Evolutionary conservation across 2,113 vertebrate species (phyloP), one percentile per base, ranked within the genome.

Genomic region (Brachyhypopomus gauderio): DNA sequence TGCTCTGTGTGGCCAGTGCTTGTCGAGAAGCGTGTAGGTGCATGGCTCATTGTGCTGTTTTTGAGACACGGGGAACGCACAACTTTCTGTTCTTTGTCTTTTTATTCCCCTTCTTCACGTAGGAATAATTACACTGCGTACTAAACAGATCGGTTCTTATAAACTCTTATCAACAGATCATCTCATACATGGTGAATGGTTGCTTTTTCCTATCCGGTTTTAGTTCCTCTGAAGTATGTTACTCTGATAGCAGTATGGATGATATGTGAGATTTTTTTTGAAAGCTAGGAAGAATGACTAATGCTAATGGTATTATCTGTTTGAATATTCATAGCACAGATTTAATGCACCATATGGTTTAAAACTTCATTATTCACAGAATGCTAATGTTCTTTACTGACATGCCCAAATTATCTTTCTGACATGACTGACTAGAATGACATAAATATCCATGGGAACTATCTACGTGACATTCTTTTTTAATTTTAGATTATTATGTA

Each of bases 21-120:
- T 77, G 14, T 14, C 20, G n/a, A 19, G 27, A 22, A 14, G 75
- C 22, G 38, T 55, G 34, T 72, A 77, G 79, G 60, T 84, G 85
- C 82, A 84, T 84, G 85, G 19, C n/a, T 60, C 20, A n/a, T 58
- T 55, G 9, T 55, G 52, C 17, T 55, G 1, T 2, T 75, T 17
- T 82, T 83, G 75, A 75, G 27, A 55, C 48, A 76, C 60, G 38
- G 34, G 70, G 30, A 30, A 30, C 30, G 1, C 30, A 30, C 30
- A 30, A 79, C 9, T 60, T 22, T 11, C 72, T 71, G n/a, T 3
- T 79, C 77, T 38, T 30, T 72, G n/a, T 72, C 80, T 22, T 77
- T 41, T 48, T 72, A 77, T 34, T 8, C 41, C 41, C 41, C 52
- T 72, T 64, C 59, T 70, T 62, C 75, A 23, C 45, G 1, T 74